These are phyloP conservation scores for Aplodontia rufa DNA, from an alignment of 2,113 vertebrate species.

Conservation along the genomic window DNA sequence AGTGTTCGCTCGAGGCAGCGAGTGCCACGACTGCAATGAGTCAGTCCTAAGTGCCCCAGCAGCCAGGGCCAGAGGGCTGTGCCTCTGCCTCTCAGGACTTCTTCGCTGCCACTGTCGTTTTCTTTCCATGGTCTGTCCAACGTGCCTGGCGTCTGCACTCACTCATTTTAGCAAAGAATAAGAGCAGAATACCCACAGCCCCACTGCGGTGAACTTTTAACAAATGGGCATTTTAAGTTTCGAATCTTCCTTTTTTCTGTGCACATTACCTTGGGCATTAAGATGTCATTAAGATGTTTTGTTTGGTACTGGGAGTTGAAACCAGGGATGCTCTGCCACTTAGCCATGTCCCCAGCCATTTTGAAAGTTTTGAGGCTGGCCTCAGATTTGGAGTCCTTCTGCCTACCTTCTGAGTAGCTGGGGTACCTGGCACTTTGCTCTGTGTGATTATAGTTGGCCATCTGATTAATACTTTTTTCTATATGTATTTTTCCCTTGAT, in stretches of 20 bases:
- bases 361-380: not conserved
- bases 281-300: not conserved
- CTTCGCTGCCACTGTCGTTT: fast-evolving
- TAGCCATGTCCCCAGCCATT: not conserved
- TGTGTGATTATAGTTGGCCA: not conserved
- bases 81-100: fast-evolving
- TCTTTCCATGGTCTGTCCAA: not conserved
- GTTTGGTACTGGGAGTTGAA: not conserved
- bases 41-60: too few relatives aligned
- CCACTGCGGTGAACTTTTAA: not conserved
- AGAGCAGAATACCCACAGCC: not conserved
- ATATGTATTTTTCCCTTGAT: fast-evolving
- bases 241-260: not conserved
- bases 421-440: not conserved
- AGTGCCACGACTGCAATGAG: not conserved
- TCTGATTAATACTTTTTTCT: not conserved
- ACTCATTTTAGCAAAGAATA: too few relatives aligned
- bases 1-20: not conserved
- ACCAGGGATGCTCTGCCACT: not conserved
- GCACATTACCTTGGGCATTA: not conserved
- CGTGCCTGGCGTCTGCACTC: fast-evolving
- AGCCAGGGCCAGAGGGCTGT: fast-evolving
- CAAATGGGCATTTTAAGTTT: not conserved
- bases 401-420: not conserved
- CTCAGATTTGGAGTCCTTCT: not conserved